phyloP scores from a whole-genome alignment of 2,113 vertebrate species.

The Parus major region DNA sequence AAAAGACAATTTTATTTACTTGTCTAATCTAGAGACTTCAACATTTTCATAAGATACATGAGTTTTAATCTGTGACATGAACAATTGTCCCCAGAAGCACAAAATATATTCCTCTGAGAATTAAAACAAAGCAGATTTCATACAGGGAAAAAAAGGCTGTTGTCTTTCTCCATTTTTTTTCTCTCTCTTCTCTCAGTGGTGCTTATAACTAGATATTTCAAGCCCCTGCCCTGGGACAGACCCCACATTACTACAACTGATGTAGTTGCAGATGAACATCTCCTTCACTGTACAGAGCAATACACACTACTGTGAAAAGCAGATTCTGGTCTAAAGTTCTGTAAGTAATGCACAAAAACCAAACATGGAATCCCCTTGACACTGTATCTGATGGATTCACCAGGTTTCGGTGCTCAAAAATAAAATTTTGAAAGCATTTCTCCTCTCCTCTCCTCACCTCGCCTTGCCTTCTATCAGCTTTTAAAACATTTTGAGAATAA shows the following conservation, averaged over 20 bases:
- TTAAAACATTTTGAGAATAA: background rate
- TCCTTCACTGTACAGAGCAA: background rate
- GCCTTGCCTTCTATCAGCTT: background rate
- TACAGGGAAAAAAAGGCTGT: background rate
- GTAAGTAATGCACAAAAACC: background rate
- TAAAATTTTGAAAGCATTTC: background rate
- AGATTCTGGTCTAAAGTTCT: background rate
- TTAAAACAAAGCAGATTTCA: background rate
- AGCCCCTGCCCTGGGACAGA: background rate
- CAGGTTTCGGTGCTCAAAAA: background rate
- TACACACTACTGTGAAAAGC: background rate
- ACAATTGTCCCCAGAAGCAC: background rate
- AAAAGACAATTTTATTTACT: background rate
- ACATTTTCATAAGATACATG: background rate
- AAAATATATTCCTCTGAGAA: background rate
- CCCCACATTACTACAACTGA: background rate
- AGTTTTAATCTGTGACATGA: background rate
- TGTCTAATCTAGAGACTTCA: background rate
- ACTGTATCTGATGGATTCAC: background rate
- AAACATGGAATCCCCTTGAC: background rate
- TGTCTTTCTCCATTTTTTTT: background rate
- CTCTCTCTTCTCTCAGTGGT: background rate
- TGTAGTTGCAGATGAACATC: background rate
- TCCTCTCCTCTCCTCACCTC: background rate
- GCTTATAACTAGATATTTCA: background rate